Evolutionary conservation across 2,888 invertebrate genomes (phyloP), one percentile per base, ranked within the genome.

Genomic region (Clanis bilineata): DNA sequence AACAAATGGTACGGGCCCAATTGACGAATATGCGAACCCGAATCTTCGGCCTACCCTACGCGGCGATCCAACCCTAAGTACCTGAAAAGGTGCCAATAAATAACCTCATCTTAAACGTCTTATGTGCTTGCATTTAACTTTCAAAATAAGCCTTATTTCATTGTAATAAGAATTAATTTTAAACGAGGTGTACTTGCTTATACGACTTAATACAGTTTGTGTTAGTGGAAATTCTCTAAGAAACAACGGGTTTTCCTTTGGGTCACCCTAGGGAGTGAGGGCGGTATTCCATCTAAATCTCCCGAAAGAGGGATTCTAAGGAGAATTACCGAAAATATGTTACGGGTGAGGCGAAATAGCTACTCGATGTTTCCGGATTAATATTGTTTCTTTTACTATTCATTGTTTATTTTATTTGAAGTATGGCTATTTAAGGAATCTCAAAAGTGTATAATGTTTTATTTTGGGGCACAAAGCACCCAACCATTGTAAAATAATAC

Each of bases 41-140:
- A 80, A 78, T 80, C 81, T 80, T 76, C 74, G 69, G 72, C 76
- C 72, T 77, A 80, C 80, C 83, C 80, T 79, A 77, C 79, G 76
- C 80, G 74, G 76, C 79, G 80, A 84, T 87, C 82, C 85, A 71
- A 77, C 83, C 83, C 81, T 86, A 88, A 88, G 86, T 88, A 88
- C 86, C 86, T 86, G 88, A 87, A 86, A 88, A 89, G 88, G 89
- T 90, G 89, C 86, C 87, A 87, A 88, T 87, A 86, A 84, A 82
- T 73, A 82, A 73, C 64, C 68, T 65, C 61, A 55, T 44, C 47
- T 65, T 62, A 68, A 77, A 77, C 57, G 77, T 59, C 77, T 5
- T 72, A 84, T 69, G 41, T 47, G 56, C 64, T 73, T 55, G n/a
- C 23, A 10, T n/a, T 12, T 1, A 9, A 39, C 59, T 38, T 23